Base-by-base conservation (phyloP, 2,113 vertebrate genomes). In the Ovibos moschatus region DNA sequence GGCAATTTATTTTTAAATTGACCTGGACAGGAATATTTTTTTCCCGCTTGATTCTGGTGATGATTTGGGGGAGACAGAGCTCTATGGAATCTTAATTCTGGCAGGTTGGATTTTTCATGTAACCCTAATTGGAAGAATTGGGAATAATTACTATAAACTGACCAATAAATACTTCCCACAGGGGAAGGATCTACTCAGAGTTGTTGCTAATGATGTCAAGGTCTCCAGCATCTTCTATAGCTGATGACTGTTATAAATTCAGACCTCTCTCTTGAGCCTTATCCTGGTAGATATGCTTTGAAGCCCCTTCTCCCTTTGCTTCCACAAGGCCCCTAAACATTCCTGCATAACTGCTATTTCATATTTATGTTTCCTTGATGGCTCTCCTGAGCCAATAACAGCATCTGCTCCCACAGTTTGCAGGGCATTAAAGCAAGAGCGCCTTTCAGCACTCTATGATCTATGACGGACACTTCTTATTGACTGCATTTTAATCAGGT, bases 311-410 rank as follows among this genome's bases (percentile, higher is more conserved):
- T 97, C 58, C 83, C 50, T 50, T 60, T 87, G 82, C 88, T 97
- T 81, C 88, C 78, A 74, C 7, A 27, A 83, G 88, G 50, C 57
- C 62, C 64, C 78, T 91, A 95, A 97, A 91, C 78, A 67, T 96
- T 97, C 95, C 95, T 97, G 85, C 84, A 53, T 95, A 95, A 94
- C 88, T 79, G 60, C 45, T 91, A 21, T 97, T 98, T 98, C 62
- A 96, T 96, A 97, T 97, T 97, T 96, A 97, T 96, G 94, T 86
- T 96, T 96, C 82, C 92, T 97, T 91, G 91, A 97, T 95, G 94
- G 93, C 88, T 97, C 82, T 96, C 85, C 33, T n/a, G 94, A 96
- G 92, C 84, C 90, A 94, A 8, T 71, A 83, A 89, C 33, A 89
- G 86, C 98, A 97, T 97, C 97, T 98, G 95, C 47, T 98, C 67